Evolutionary conservation across 92 coral and sea anemone species (phyloP), one percentile per base, ranked within the genome.

Genomic region (Porites lobata): DNA sequence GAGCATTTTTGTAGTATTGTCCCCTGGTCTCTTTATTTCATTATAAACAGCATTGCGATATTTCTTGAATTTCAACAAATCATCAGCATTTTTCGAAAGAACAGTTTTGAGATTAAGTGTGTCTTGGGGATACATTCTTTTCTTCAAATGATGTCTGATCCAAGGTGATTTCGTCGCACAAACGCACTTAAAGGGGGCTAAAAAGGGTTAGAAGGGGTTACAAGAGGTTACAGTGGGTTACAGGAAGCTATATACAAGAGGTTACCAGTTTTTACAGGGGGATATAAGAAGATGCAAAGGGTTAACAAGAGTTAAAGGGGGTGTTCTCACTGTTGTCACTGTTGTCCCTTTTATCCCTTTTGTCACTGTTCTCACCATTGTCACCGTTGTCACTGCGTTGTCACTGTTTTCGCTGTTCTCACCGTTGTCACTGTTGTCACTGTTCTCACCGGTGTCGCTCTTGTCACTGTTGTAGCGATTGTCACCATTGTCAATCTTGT

Each of bases 1-100:
- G 82, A 4, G 93, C 85, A 81, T 58, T 89, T n/a, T 84, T 80
- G 53, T 77, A 94, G 79, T 72, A 86, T 29, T 26, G 14, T 67
- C 88, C 76, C 76, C 81, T 92, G 12, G 87, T 85, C 21, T 32
- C 56, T 84, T 83, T 43, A 92, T 88, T 58, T 88, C 89, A 43
- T 29, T 59, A 24, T 92, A 88, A 17, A 88, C 84, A 78, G 79
- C 68, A 50, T 88, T 91, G 22, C 78, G 89, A 77, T 65, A 73
- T 53, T 88, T 89, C 61, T 81, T 69, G 80, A 75, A 92, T 17
- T 65, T 70, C 22, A 54, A 11, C 87, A 84, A 92, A 62, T 83
- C 81, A 20, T 32, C 29, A 13, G 79, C 54, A 83, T 26, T 64
- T 22, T 56, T 75, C 57, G 90, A 89, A 4, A 56, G 85, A 24